Evolutionary conservation across 2,113 vertebrate species (phyloP).

Genomic region (Blennius ocellaris): DNA sequence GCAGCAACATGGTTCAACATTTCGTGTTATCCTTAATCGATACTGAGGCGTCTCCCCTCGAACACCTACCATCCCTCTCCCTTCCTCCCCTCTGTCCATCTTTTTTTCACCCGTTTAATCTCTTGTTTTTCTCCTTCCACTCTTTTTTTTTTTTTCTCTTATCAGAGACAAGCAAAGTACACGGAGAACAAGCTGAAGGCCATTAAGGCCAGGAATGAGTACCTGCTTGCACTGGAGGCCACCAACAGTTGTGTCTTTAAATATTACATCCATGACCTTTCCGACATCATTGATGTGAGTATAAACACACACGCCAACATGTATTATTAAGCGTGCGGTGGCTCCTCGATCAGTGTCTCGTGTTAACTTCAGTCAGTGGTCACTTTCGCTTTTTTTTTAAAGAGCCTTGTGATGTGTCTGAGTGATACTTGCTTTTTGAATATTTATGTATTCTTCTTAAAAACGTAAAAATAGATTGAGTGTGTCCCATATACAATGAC

Average conservation of each 20-base stretch:
- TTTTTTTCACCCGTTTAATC: neutral
- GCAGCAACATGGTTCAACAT: slow-evolving; percentile 36
- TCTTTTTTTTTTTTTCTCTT: slow-evolving; percentile 30
- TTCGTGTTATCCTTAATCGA: slow-evolving; percentile 66
- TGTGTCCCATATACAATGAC: too few species aligned
- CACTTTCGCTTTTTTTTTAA: too few species aligned
- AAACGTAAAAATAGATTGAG: too few species aligned
- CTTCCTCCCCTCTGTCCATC: slow-evolving; percentile 13
- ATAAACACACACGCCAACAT: slow-evolving; percentile 1
- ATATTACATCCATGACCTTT: slow-evolving; percentile 98
- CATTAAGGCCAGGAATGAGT: slow-evolving; percentile 97
- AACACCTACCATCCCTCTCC: slow-evolving; percentile 31
- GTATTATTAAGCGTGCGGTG: neutral
- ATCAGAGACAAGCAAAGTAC: slow-evolving; percentile 97
- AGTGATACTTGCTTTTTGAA: too few species aligned
- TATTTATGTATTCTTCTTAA: too few species aligned
- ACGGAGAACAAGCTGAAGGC: slow-evolving; percentile 98
- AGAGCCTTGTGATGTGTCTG: too few species aligned
- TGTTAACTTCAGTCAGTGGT: too few species aligned
- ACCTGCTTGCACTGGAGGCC: slow-evolving; percentile 95
- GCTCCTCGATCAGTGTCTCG: too few species aligned
- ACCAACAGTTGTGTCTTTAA: slow-evolving; percentile 98
- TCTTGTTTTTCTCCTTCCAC: neutral
- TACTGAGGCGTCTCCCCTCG: slow-evolving; percentile 52
- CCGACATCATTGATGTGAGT: slow-evolving; percentile 98